Base-by-base conservation (phyloP, 2,888 invertebrate genomes). In the Leptopilina myrica region DNA sequence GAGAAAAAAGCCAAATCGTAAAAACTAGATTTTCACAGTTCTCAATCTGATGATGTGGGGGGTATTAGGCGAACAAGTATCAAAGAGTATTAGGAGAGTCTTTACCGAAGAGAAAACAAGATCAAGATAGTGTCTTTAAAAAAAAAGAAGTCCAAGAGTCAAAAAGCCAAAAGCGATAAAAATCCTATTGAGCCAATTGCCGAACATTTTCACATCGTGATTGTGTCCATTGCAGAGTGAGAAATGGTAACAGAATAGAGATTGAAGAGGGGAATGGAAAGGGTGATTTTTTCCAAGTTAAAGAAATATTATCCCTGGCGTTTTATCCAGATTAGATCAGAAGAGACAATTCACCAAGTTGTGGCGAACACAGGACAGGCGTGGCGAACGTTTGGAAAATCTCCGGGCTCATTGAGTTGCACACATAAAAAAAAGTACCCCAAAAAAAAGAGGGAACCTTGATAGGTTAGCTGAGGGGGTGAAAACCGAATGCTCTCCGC, bases 301-400 rank as follows among this genome's bases (percentile, higher is more conserved):
- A 78, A 81, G 80, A 79, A 80, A 76, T 80, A 76, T 77, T 49
- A 49, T 12, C 49, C 49, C 76, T 64, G 4, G 46, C 65, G 66
- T 66, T 76, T 77, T 62, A 77, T 77, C 76, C 78, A 84, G 84
- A 86, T 86, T 82, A 81, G 83, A 85, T 85, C 85, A 62, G 84
- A 81, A 85, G 86, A 87, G 86, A 87, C 88, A 83, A 88, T 88
- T 85, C 86, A 87, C 88, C 86, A 80, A 80, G 79, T 83, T 80
- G 84, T 82, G 87, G 86, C 84, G 86, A 88, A 89, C 89, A 89
- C 84, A 86, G 85, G 86, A 89, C 89, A 88, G 89, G 89, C 89
- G 89, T 89, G 89, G 89, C 86, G 33, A 80, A 83, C 76, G 84
- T 85, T 84, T 79, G 83, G 84, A 85, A 87, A 87, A 87, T 86